Conservation (phyloP, 2,797 vertebrate species). For the Ciconia nigra region DNA sequence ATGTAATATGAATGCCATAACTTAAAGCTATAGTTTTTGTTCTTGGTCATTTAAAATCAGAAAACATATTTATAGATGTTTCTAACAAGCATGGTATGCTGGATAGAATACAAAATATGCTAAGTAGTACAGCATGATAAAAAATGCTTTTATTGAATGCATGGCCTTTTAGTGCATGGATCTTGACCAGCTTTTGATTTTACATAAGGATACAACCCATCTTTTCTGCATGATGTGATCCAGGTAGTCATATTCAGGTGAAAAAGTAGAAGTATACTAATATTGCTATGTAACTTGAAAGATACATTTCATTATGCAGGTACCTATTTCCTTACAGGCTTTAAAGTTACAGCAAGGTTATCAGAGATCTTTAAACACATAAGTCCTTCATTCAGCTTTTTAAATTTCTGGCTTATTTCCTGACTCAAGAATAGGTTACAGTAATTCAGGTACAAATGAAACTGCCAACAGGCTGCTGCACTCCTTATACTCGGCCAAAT, state of each 20-base stretch:
- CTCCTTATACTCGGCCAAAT: background rate
- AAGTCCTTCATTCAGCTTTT: background rate
- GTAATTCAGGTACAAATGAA: constrained; percentile 33
- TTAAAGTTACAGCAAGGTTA: background rate
- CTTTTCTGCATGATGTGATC: background rate
- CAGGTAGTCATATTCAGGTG: background rate
- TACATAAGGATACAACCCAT: background rate
- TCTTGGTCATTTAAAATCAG: background rate
- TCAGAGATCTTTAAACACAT: background rate
- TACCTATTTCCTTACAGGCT: background rate
- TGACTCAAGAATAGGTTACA: background rate
- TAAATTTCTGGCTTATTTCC: background rate
- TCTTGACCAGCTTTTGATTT: background rate
- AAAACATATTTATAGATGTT: background rate
- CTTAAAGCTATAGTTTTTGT: background rate
- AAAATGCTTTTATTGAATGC: background rate
- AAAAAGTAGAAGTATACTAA: background rate
- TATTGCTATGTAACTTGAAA: background rate
- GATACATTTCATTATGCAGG: background rate
- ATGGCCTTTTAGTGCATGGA: background rate
- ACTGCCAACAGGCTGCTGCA: background rate
- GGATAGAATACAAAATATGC: background rate
- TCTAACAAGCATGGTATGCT: background rate
- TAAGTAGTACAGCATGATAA: background rate
- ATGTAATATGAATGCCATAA: background rate